phyloP scores from a whole-genome alignment of 2,113 vertebrate species.

The Mesembrinibis cayennensis region DNA sequence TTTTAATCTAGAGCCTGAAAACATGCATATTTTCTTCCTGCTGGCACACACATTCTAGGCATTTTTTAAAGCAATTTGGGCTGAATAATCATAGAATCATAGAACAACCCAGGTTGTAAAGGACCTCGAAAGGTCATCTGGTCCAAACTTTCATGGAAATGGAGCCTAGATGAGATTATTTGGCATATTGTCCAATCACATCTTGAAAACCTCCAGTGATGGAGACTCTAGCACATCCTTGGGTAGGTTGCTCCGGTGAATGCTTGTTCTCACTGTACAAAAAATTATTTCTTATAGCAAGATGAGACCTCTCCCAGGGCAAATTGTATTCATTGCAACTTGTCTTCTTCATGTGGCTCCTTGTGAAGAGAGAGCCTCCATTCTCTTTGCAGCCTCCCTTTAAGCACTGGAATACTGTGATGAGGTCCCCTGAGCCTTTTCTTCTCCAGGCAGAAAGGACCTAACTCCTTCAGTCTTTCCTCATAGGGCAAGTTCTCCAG shows the following conservation, averaged over 20 bases:
- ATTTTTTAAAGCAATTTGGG: background rate
- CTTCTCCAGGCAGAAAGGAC: background rate
- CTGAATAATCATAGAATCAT: background rate
- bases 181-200: background rate
- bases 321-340: background rate
- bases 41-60: background rate
- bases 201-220: background rate
- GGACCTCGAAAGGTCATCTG: background rate
- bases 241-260: background rate
- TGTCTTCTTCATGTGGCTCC: background rate
- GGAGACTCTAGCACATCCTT: no score
- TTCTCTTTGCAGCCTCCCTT: background rate
- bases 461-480: background rate
- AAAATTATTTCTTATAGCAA: background rate
- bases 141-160: background rate
- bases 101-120: background rate
- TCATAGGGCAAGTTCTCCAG: background rate
- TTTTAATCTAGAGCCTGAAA: background rate
- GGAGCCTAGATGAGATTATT: background rate
- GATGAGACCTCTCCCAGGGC: background rate
- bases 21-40: background rate
- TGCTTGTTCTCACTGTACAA: background rate
- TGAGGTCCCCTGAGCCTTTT: background rate
- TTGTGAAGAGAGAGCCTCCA: background rate
- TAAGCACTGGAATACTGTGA: background rate